Percentiles rank a stretch among this genome's conserved stretches.
Conservation (phyloP, 1,140 invertebrate species). For the Bombus ignitus region DNA sequence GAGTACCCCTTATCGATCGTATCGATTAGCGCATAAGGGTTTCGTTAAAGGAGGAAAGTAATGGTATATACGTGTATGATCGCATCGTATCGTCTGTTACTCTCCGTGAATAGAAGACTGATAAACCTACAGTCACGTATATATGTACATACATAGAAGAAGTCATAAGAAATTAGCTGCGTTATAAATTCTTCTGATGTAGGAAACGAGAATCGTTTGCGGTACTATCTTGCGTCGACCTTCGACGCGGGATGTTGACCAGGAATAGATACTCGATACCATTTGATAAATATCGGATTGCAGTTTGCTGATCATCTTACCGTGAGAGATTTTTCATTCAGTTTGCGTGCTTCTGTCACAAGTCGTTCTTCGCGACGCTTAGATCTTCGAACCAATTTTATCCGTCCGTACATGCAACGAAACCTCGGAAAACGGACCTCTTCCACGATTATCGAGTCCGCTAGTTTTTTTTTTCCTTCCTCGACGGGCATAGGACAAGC, state of each 20-base stretch:
- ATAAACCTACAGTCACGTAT: not conserved
- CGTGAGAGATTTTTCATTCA: conserved; percentile 49
- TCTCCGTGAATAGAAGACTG: not conserved
- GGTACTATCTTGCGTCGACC: conserved; percentile 25
- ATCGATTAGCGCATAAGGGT: conserved; percentile 1
- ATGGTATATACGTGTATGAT: not conserved
- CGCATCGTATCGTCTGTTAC: not conserved
- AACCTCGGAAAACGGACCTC: not conserved
- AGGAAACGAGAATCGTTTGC: conserved; percentile 20
- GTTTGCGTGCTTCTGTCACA: not conserved
- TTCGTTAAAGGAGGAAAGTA: not conserved
- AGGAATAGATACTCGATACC: conserved; percentile 58
- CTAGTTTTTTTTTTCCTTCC: not conserved
- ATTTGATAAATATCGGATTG: conserved; percentile 60
- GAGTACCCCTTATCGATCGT: conserved; percentile 1
- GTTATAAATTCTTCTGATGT: conserved; percentile 9
- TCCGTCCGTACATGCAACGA: not conserved
- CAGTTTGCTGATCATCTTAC: conserved; percentile 52
- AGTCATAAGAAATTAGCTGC: not conserved
- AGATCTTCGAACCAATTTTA: not conserved
- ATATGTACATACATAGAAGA: not conserved
- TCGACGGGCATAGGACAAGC: not conserved
- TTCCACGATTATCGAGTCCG: too few species aligned
- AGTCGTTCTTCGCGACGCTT: conserved; percentile 1
- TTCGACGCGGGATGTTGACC: conserved; percentile 55